Evolutionary conservation across 30 jellyfish, hydroid and myxozoan genomes (phyloP), one percentile per base, ranked within the genome.

Genomic region (Phacellophora camtschatica): DNA sequence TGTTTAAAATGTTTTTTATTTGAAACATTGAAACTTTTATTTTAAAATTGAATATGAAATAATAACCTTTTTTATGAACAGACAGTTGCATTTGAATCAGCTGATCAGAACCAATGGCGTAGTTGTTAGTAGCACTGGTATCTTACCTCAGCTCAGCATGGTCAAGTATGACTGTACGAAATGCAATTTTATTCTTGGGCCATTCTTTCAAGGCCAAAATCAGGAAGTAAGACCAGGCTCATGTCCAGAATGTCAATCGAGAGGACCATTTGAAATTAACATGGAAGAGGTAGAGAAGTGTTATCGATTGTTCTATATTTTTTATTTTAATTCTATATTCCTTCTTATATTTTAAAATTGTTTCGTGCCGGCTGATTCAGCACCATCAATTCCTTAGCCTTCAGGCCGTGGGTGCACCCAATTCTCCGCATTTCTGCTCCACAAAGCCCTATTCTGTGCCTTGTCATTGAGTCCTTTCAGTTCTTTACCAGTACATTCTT

Each of bases 271-370:
- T 76, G 99, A 94, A 53, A 66, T 94, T 78, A 94, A 94, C 62
- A 77, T 87, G 90, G 99, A 94, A 82, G 86, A 87, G 91, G 98
- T n/a, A n/a, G n/a, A n/a, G n/a, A n/a, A n/a, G n/a, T n/a, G n/a
- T n/a, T n/a, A n/a, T n/a, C n/a, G n/a, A n/a, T n/a, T n/a, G n/a
- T n/a, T n/a, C n/a, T n/a, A n/a, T n/a, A n/a, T n/a, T n/a, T n/a
- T n/a, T n/a, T n/a, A n/a, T n/a, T n/a, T n/a, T n/a, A n/a, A n/a
- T n/a, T n/a, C n/a, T n/a, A n/a, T n/a, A n/a, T n/a, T n/a, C n/a
- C n/a, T n/a, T n/a, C n/a, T n/a, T n/a, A n/a, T n/a, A n/a, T n/a
- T n/a, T n/a, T n/a, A n/a, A n/a, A n/a, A n/a, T n/a, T n/a, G n/a
- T n/a, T n/a, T n/a, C n/a, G n/a, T n/a, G n/a, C n/a, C n/a, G n/a